Conservation (phyloP, 2,888 invertebrate species). For the Scaptomyza cyrtandrae region DNA sequence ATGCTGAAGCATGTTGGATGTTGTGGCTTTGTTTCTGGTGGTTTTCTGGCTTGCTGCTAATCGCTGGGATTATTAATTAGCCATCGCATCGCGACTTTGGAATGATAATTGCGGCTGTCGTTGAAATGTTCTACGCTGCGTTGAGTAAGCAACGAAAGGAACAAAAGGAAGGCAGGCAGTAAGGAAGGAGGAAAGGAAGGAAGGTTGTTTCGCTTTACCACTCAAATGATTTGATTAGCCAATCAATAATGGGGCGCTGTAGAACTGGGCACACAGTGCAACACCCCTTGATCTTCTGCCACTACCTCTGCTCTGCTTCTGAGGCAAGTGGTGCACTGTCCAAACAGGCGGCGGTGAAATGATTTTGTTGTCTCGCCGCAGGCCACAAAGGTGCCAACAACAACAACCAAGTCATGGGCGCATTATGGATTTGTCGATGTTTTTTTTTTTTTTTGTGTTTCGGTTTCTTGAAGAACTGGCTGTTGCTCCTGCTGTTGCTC, state of each 20-base stretch:
- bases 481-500: slow-evolving; percentile 1
- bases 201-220: slow-evolving; percentile 30
- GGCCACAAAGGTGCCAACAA: slow-evolving; percentile 84
- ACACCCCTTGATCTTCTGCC: slow-evolving; percentile 3
- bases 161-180: slow-evolving; percentile 17
- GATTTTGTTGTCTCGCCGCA: slow-evolving; percentile 84
- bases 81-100: slow-evolving; percentile 60
- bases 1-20: neutral
- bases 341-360: slow-evolving; percentile 78
- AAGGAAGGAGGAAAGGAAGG: neutral
- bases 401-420: slow-evolving; percentile 57
- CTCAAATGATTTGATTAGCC: slow-evolving; percentile 78
- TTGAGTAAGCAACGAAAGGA: slow-evolving; percentile 9
- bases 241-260: slow-evolving; percentile 73
- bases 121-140: slow-evolving; percentile 16
- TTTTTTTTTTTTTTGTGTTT: slow-evolving; percentile 18
- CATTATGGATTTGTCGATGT: slow-evolving; percentile 82
- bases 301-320: too few species aligned
- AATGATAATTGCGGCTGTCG: slow-evolving; percentile 77
- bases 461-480: neutral
- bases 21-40: slow-evolving; percentile 26
- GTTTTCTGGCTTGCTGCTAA: slow-evolving; percentile 45
- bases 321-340: slow-evolving; percentile 48
- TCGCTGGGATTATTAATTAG: slow-evolving; percentile 77
- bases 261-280: slow-evolving; percentile 8